Evolutionary conservation across 2,113 vertebrate genomes (phyloP).

Genomic region (Leptobrachium ailaonicum): DNA sequence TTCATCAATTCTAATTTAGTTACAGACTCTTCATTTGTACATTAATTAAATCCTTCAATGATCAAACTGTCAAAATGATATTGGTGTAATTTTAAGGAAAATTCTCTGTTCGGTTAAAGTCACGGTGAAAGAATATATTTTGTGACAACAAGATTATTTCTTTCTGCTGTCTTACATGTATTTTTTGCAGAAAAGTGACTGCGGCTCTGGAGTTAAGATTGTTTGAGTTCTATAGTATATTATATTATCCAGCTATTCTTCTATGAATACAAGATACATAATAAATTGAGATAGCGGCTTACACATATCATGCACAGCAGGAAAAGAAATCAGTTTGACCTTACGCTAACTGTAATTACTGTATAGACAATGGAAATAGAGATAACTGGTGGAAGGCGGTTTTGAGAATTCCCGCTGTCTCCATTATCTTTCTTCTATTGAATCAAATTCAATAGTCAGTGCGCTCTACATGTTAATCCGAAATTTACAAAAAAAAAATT

Average conservation of each 20-base stretch:
- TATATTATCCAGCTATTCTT: neutral
- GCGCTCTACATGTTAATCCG: neutral
- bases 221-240: neutral
- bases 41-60: neutral
- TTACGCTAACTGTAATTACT: neutral
- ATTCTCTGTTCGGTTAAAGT: no score
- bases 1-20: neutral
- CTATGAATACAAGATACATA: neutral
- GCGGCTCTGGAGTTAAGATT: neutral
- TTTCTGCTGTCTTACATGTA: neutral
- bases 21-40: neutral
- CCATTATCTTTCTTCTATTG: neutral
- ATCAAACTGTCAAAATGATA: no score
- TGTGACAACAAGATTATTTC: neutral
- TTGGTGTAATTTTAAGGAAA: no score
- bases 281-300: neutral
- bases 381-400: neutral
- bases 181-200: neutral
- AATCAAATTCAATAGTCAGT: neutral
- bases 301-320: neutral
- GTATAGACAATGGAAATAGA: neutral
- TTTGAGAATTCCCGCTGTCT: neutral
- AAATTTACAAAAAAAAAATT: neutral
- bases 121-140: no score
- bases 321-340: neutral